Evolutionary conservation across 2,113 vertebrate genomes (phyloP), one percentile per base, ranked within the genome.

Genomic region (Conger conger): DNA sequence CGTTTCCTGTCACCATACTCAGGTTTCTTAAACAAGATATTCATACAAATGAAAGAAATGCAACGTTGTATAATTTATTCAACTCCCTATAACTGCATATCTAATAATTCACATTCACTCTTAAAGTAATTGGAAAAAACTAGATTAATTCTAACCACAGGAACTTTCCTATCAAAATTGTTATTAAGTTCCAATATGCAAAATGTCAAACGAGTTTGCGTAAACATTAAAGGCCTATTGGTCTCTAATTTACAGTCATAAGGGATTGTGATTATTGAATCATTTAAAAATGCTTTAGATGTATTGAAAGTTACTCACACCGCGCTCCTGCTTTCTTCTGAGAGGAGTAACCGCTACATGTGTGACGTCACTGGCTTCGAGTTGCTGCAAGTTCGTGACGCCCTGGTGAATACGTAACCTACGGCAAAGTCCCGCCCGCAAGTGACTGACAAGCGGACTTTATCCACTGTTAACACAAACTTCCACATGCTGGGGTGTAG

Each of bases 371-470:
- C n/a, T 33, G 7, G 68, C 9, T 73, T n/a, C n/a, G n/a, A 73
- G n/a, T 73, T 33, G 68, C 68, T 33, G 68, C 68, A 73, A 33
- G 68, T 73, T 33, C 7, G 68, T 6, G 27, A 73, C n/a, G n/a
- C n/a, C n/a, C 68, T 33, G 9, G 45, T 1, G 68, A 33, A 23
- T 73, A 27, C 57, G 57, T 33, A 33, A 33, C n/a, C 68, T 73
- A n/a, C n/a, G 68, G 6, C 68, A 73, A 73, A 30, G 33, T 73
- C 68, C 68, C 68, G 68, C 68, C 68, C 68, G 68, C 68, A 73
- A 73, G n/a, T 73, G 68, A 68, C 60, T 68, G 60, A 73, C 68
- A 73, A 73, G 68, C 68, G 68, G 68, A 73, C 68, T 73, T 73
- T 73, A 73, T 73, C 27, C 68, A 23, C 23, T n/a, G 20, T 73